Conservation (phyloP, 2,797 vertebrate species). For the Sphenodon punctatus region DNA sequence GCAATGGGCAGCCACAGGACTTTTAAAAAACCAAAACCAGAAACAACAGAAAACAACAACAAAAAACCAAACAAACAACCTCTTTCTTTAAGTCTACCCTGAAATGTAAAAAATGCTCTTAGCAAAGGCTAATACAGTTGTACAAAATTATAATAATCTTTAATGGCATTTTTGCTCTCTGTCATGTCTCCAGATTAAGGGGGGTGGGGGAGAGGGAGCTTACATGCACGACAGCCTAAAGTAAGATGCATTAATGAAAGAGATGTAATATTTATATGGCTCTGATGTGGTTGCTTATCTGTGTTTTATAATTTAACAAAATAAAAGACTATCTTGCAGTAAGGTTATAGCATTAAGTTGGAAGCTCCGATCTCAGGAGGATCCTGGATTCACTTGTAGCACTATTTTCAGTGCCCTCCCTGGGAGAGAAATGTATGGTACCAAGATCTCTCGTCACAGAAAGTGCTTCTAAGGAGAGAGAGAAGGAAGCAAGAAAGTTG, state of each 20-base stretch:
- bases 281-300: background rate
- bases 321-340: background rate
- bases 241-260: background rate
- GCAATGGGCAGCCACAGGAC: too few species aligned
- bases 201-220: background rate
- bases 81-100: background rate
- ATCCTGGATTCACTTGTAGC: background rate
- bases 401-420: background rate
- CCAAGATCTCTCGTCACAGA: background rate
- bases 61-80: too few species aligned
- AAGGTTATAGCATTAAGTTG: background rate
- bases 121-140: background rate
- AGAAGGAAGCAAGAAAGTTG: slow-evolving; percentile 5
- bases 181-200: background rate
- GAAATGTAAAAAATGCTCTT: background rate
- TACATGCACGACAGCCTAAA: background rate
- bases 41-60: background rate
- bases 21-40: background rate
- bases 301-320: background rate
- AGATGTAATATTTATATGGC: background rate
- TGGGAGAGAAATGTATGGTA: background rate
- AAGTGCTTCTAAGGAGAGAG: background rate
- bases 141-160: background rate
- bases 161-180: background rate
- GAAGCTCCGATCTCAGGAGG: background rate